Evolutionary conservation across 2,797 vertebrate species (phyloP).

Genomic region (Argyrosomus regius): DNA sequence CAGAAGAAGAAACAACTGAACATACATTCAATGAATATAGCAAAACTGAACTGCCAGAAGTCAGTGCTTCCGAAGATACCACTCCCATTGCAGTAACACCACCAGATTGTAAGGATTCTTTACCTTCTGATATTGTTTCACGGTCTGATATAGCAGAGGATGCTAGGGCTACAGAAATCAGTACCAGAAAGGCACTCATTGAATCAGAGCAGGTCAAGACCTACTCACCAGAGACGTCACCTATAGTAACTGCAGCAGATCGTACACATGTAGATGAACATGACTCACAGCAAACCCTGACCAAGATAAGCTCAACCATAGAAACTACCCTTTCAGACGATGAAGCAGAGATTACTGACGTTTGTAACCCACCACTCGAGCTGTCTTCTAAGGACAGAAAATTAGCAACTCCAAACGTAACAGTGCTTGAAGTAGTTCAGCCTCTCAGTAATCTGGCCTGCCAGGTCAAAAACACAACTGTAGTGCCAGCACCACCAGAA

Average conservation of each 20-base stretch:
- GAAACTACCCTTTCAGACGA: conserved; percentile 16
- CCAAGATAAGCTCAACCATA: conserved; percentile 27
- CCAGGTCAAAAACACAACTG: conserved; percentile 27
- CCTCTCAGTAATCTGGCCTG: not conserved
- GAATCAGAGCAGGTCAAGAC: conserved; percentile 40
- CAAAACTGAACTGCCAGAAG: conserved; percentile 34
- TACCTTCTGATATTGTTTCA: conserved; percentile 21
- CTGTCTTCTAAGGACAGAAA: conserved; percentile 23
- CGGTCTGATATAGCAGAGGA: conserved; percentile 30
- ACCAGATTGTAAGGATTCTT: conserved; percentile 39
- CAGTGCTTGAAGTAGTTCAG: conserved; percentile 15
- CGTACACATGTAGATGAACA: conserved; percentile 22
- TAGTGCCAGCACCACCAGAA: conserved; percentile 21
- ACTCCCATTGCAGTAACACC: not conserved
- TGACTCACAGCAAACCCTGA: conserved; percentile 3
- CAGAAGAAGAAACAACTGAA: conserved; percentile 77
- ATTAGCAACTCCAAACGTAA: conserved; percentile 8
- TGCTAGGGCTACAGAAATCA: conserved; percentile 19
- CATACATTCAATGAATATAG: conserved; percentile 25
- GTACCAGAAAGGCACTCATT: conserved; percentile 14
- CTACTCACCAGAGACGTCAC: conserved; percentile 28
- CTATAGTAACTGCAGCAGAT: conserved; percentile 17
- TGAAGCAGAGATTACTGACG: conserved; percentile 35
- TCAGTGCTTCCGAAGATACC: conserved; percentile 34
- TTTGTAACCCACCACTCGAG: conserved; percentile 21